Evolutionary conservation across 2,113 vertebrate species (phyloP), one percentile per base, ranked within the genome.

Genomic region (Petromus typicus): DNA sequence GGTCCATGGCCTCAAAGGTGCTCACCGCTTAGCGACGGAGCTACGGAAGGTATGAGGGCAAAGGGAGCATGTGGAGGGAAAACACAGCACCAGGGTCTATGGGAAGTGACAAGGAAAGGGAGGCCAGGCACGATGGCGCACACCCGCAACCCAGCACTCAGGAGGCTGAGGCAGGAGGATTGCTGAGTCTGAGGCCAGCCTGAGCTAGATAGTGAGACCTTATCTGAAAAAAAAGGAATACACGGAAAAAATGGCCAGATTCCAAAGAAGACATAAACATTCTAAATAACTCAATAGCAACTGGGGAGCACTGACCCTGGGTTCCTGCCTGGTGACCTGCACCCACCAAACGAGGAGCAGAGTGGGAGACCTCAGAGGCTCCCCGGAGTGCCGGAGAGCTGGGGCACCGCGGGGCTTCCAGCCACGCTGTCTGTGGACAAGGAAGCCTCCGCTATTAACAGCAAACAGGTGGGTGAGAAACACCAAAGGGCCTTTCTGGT

Each of bases 31-130:
- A 14, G 13, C 71, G 37, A 20, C 9, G 12, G 76, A 22, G 64
- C 37, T 17, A 1, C 1, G 0, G 4, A 32, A 63, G 43, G 23
- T 5, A 11, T 16, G 3, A 32, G 34, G 30, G n/a, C 18, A 5
- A 32, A 75, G 61, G 10, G 22, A 6, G 13, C 17, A 18, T 27
- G 7, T 10, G n/a, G 3, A 37, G 64, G 59, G 66, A 64, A 51
- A n/a, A 59, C 3, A 16, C 71, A 27, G 25, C 1, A 1, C 0
- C 54, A 67, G 48, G 43, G 3, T 43, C 76, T 11, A 86, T 30
- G 0, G 8, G 34, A 56, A 76, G 25, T 43, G 69, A 69, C 48
- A 88, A 83, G 45, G 34, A 59, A 59, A 96, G 37, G 23, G 20
- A 23, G 25, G 20, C 37, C 37, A 40, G 37, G 69, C 20, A 9